phyloP scores from a whole-genome alignment of 2,797 vertebrate genomes.

The Muscicapa comitata region DNA sequence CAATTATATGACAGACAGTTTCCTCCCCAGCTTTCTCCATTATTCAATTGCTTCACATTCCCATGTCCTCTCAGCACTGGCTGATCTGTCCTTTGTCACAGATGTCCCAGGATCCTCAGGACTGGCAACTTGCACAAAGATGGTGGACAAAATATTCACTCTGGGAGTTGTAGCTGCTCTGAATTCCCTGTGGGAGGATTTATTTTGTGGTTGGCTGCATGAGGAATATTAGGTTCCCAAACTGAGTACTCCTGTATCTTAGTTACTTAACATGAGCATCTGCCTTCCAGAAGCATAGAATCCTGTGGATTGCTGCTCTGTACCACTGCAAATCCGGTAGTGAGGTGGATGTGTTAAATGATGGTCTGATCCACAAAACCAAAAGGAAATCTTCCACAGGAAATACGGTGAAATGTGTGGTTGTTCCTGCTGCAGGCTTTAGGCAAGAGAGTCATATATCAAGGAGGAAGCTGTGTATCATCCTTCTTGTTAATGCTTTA shows the following conservation, averaged over 20 bases:
- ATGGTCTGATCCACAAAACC: neutral
- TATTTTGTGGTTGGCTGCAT: neutral
- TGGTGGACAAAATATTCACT: neutral
- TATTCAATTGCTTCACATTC: neutral
- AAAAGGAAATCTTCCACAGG: neutral
- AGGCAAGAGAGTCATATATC: neutral
- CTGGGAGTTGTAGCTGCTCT: neutral
- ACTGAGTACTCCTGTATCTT: neutral
- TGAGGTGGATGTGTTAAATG: neutral
- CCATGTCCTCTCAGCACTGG: neutral
- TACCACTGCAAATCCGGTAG: neutral
- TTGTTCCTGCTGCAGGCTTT: neutral
- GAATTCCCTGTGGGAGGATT: neutral
- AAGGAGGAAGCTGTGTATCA: neutral
- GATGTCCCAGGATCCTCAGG: neutral
- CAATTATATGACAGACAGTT: neutral
- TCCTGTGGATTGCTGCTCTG: neutral
- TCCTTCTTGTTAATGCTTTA: constrained; percentile 28
- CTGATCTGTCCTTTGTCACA: neutral
- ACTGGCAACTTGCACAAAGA: neutral
- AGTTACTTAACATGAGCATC: neutral
- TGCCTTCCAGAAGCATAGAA: neutral
- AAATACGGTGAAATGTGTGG: neutral
- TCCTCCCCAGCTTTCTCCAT: neutral
- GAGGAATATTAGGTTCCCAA: neutral